Evolutionary conservation across 2,797 vertebrate genomes (phyloP).

Genomic region (Enteromius anoplus): DNA sequence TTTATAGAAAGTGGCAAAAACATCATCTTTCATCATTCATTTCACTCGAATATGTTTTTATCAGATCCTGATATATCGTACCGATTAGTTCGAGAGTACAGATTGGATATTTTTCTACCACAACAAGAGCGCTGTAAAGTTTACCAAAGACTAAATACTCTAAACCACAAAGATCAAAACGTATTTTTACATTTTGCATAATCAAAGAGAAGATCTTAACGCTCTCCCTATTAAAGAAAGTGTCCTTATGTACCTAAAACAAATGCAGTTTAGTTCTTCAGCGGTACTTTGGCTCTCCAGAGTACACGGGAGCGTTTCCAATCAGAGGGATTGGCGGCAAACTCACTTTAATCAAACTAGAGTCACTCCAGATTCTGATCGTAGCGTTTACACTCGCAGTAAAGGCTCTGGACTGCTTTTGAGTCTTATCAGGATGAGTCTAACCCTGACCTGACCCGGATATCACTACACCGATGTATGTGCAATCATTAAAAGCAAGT

Average conservation of each 20-base stretch:
- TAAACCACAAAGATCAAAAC: conserved; percentile 3
- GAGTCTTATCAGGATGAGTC: not conserved
- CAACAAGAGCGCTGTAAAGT: conserved; percentile 51
- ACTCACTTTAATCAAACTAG: not conserved
- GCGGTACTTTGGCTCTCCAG: conserved; percentile 30
- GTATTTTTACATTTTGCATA: conserved; percentile 51
- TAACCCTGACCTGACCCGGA: not conserved
- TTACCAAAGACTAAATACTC: conserved; percentile 66
- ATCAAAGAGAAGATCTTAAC: conserved; percentile 8
- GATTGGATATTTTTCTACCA: conserved; percentile 57
- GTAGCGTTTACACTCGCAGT: not conserved
- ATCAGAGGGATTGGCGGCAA: not conserved
- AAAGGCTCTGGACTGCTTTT: not conserved
- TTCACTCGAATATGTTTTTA: conserved; percentile 17
- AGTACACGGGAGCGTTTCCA: not conserved
- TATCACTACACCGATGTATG: conserved; percentile 73
- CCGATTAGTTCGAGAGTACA: conserved; percentile 48
- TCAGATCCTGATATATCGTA: conserved; percentile 23
- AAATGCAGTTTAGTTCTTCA: conserved; percentile 28
- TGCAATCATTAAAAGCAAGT: conserved; percentile 81
- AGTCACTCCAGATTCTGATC: conserved; percentile 23
- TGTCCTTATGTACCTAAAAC: conserved; percentile 55
- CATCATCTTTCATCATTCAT: not conserved
- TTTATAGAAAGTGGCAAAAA: conserved; percentile 22
- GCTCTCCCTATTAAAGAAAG: conserved; percentile 42